These are phyloP conservation scores for Arge pagana DNA, from an alignment of 2,888 invertebrate genomes.

Conservation along the genomic window DNA sequence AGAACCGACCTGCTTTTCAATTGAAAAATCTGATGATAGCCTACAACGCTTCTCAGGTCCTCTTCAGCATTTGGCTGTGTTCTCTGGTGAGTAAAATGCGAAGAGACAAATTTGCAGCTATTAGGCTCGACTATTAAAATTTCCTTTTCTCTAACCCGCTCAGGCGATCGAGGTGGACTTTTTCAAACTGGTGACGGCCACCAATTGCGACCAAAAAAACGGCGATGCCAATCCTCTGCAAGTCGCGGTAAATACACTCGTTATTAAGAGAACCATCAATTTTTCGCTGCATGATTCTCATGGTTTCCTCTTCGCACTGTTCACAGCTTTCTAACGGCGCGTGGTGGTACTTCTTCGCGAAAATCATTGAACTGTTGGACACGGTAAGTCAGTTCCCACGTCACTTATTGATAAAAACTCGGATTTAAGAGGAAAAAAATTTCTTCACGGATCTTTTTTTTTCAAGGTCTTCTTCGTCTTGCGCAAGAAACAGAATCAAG, in stretches of 20 bases:
- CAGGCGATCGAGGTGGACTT: constrained; percentile 28
- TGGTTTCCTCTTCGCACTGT: constrained; percentile 18
- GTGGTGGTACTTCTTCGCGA: constrained; percentile 66
- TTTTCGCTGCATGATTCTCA: constrained; percentile 9
- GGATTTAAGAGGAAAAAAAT: too few relatives aligned
- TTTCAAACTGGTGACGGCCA: constrained; percentile 25
- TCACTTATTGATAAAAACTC: background rate
- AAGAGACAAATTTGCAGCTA: constrained; percentile 4
- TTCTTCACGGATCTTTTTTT: constrained; percentile 53
- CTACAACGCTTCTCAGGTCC: constrained; percentile 89
- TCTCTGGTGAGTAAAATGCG: constrained; percentile 54
- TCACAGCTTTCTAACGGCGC: constrained; percentile 60
- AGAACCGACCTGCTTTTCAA: constrained; percentile 73
- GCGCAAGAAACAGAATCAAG: constrained; percentile 64
- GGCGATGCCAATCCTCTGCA: constrained; percentile 32
- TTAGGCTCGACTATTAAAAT: too few relatives aligned
- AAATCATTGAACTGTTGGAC: constrained; percentile 65
- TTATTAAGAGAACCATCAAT: background rate
- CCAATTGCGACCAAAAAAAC: constrained; percentile 21
- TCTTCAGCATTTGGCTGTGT: constrained; percentile 78
- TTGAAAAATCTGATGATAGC: constrained; percentile 73
- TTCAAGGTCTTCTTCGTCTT: constrained; percentile 62
- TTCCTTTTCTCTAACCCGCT: background rate
- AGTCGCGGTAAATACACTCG: constrained; percentile 37
- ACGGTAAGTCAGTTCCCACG: constrained; percentile 61